A percentile compares a stretch with the other conserved stretches of the same genome.
Evolutionary conservation across 2,888 invertebrate species (phyloP).

Genomic region (Drosophila demipolita): DNA sequence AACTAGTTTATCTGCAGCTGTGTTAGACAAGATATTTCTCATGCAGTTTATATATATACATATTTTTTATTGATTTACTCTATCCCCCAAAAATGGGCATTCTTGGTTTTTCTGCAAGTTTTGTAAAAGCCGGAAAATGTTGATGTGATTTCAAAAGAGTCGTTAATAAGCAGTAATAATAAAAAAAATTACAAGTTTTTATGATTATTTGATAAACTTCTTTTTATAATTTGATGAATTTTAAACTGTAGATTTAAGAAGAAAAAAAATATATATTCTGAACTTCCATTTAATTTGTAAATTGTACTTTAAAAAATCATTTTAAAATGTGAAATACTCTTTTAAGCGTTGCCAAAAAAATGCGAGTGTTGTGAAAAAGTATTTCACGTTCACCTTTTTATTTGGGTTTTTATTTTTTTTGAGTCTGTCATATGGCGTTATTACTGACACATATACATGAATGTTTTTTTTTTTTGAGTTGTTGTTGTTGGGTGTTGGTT

Average conservation of each 20-base stretch:
- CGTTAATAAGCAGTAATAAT: neutral
- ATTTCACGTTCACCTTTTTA: conserved; percentile 34
- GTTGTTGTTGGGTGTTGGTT: conserved; percentile 9
- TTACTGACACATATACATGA: conserved; percentile 17
- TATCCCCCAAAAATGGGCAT: conserved; percentile 11
- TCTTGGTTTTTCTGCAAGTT: conserved; percentile 4
- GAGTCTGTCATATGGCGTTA: conserved; percentile 16
- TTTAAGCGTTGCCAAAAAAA: neutral
- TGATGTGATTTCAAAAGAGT: neutral
- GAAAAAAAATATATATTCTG: neutral
- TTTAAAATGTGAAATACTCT: conserved; percentile 4
- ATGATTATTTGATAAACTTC: neutral
- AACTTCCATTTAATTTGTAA: neutral
- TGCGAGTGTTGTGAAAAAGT: conserved; percentile 10
- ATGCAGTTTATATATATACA: neutral
- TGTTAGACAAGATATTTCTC: conserved; percentile 39
- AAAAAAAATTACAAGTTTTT: neutral
- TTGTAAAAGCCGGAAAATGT: neutral
- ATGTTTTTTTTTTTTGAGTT: neutral
- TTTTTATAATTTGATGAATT: neutral
- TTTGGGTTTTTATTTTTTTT: conserved; percentile 4
- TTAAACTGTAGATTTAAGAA: neutral
- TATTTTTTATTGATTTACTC: conserved; percentile 29
- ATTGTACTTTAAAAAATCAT: neutral
- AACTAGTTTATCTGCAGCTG: conserved; percentile 77